Evolutionary conservation across 2,797 vertebrate genomes (phyloP).

Genomic region (Etheostoma perlongum): DNA sequence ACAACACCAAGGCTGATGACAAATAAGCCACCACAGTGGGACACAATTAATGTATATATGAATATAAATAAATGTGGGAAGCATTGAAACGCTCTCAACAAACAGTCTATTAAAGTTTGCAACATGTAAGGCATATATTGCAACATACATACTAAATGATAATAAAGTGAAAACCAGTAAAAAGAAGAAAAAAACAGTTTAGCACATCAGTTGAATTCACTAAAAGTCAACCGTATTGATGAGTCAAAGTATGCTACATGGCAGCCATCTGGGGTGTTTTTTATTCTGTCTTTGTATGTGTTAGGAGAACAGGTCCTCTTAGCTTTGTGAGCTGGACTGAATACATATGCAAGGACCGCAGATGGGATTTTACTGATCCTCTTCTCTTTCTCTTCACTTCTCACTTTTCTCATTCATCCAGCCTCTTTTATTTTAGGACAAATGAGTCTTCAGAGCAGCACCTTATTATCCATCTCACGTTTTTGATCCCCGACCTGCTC

Average conservation of each 20-base stretch:
- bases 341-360: conserved; percentile 25
- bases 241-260: conserved; percentile 2
- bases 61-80: conserved; percentile 7
- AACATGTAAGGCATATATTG: not conserved
- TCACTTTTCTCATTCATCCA: conserved; percentile 21
- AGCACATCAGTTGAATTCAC: conserved; percentile 4
- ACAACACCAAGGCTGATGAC: conserved; percentile 28
- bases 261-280: conserved; percentile 31
- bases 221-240: conserved; percentile 5
- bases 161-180: not conserved
- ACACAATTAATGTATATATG: conserved; percentile 10
- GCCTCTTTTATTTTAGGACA: conserved; percentile 34
- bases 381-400: not conserved
- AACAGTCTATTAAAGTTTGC: not conserved
- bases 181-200: not conserved
- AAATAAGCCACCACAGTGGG: conserved; percentile 32
- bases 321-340: conserved; percentile 32
- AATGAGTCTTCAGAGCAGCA: conserved; percentile 33
- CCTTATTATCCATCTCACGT: conserved; percentile 10
- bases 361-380: conserved; percentile 30
- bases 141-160: not conserved
- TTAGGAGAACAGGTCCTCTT: conserved; percentile 11
- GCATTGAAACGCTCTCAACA: conserved; percentile 5
- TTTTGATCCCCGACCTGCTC: conserved; percentile 28
- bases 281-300: conserved; percentile 8